Evolutionary conservation across 1,140 invertebrate genomes (phyloP).

Genomic region (Brachionus asplanchnoidis): DNA sequence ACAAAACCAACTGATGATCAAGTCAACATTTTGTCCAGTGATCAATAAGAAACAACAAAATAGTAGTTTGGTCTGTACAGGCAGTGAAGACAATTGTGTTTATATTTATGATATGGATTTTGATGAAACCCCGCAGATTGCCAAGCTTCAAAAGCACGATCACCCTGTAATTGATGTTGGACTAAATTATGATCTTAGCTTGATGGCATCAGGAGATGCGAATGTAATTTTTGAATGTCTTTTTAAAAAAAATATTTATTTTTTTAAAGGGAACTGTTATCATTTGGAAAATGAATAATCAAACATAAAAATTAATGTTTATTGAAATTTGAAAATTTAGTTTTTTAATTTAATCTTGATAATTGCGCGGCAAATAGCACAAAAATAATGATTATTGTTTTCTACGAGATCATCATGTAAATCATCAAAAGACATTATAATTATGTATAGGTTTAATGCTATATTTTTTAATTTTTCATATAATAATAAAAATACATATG

Average conservation of each 20-base stretch:
- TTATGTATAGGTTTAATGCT: too few relatives aligned
- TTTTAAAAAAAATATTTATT: background rate
- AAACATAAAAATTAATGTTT: background rate
- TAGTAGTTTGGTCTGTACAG: constrained; percentile 11
- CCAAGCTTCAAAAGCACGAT: constrained; percentile 77
- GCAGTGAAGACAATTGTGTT: constrained; percentile 58
- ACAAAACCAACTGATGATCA: background rate
- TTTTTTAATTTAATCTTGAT: too few relatives aligned
- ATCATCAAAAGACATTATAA: too few relatives aligned
- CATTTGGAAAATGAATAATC: constrained; percentile 35
- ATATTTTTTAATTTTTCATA: too few relatives aligned
- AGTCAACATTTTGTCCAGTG: constrained; percentile 26
- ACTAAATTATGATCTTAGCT: constrained; percentile 82
- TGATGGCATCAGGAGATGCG: constrained; percentile 75
- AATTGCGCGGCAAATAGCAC: too few relatives aligned
- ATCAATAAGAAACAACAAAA: constrained; percentile 8
- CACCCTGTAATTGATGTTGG: constrained; percentile 73
- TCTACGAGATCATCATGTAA: too few relatives aligned
- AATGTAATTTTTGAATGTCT: constrained; percentile 76
- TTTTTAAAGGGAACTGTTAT: constrained; percentile 36
- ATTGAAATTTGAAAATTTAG: too few relatives aligned
- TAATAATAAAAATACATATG: too few relatives aligned
- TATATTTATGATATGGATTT: constrained; percentile 76
- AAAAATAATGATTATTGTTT: too few relatives aligned
- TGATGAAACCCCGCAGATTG: constrained; percentile 67